Base-by-base conservation (phyloP, 1,140 invertebrate genomes). In the Megalopta genalis region DNA sequence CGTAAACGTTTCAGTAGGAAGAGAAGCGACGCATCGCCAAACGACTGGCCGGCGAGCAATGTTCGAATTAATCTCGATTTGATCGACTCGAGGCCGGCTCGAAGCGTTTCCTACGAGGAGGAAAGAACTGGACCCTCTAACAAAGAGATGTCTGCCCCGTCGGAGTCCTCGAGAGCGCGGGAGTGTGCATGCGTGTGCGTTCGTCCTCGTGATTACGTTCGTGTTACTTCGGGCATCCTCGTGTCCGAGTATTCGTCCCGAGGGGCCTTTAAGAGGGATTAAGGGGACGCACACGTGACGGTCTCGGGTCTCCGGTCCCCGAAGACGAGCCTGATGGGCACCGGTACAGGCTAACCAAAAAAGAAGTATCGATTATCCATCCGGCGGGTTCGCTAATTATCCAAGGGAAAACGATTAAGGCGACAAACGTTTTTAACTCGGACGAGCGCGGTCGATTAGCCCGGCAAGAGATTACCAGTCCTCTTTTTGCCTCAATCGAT, bases 61-160 rank as follows among this genome's bases (percentile, higher is more conserved):
- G 32, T 32, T 4, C 32, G 4, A 32, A 2, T 2, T 57, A 8
- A 7, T 7, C n/a, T n/a, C n/a, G 2, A 7, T n/a, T 57, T 57
- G 54, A 8, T 57, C n/a, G 7, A 7, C 54, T 32, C 60, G 27
- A 21, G 32, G 46, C 3, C 66, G 69, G 67, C 67, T 86, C 81
- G 60, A 86, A 80, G 79, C 83, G 64, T 70, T 85, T 64, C 63
- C 86, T 87, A 83, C 54, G 67, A 23, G 27, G 39, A 49, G 77
- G 74, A 87, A 88, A 90, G 89, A 90, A 90, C 90, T 92, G 89
- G 90, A 90, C 88, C 84, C 84, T 77, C 88, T 90, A 91, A 92
- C 91, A 91, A 92, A 92, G 91, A 90, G 90, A 92, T 89, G 91
- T 91, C 90, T 90, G 88, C 85, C 84, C 82, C 80, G 85, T 84